Conservation (phyloP, 2,113 vertebrate species). For the Riparia riparia region DNA sequence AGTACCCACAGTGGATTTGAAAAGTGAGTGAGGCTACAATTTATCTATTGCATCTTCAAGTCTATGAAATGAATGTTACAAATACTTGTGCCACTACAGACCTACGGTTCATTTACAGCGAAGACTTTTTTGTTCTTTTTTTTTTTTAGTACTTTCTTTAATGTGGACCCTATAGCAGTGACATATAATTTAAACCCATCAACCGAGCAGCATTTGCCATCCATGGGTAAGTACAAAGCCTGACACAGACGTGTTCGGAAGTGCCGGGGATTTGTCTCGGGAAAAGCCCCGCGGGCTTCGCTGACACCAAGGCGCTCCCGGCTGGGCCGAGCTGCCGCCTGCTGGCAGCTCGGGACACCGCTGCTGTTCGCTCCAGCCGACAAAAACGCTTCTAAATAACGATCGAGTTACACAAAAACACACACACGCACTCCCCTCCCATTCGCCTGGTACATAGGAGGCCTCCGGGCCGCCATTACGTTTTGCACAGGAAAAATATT, state of each 20-base stretch:
- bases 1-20: slow-evolving; percentile 76
- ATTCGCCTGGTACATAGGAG: not conserved
- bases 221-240: slow-evolving; percentile 48
- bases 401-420: not conserved
- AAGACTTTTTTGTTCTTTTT: not conserved
- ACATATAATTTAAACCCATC: slow-evolving; percentile 78
- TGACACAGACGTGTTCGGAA: fast-evolving
- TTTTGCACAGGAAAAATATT: not conserved
- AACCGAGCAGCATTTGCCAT: slow-evolving; percentile 44
- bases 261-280: not conserved
- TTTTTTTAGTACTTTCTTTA: slow-evolving; percentile 84
- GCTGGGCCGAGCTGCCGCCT: slow-evolving; percentile 52
- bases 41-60: not conserved
- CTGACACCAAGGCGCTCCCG: not conserved
- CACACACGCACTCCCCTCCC: not conserved
- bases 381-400: fast-evolving
- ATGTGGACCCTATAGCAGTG: slow-evolving; percentile 79
- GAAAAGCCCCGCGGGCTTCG: not conserved
- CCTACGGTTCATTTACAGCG: not conserved
- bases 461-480: not conserved
- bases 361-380: fast-evolving
- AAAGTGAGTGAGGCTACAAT: slow-evolving; percentile 81
- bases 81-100: not conserved
- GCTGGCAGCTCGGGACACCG: not conserved
- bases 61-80: fast-evolving